These are phyloP conservation scores for Enteromius mattozi DNA, from an alignment of 2,797 vertebrate genomes.

Conservation along the genomic window DNA sequence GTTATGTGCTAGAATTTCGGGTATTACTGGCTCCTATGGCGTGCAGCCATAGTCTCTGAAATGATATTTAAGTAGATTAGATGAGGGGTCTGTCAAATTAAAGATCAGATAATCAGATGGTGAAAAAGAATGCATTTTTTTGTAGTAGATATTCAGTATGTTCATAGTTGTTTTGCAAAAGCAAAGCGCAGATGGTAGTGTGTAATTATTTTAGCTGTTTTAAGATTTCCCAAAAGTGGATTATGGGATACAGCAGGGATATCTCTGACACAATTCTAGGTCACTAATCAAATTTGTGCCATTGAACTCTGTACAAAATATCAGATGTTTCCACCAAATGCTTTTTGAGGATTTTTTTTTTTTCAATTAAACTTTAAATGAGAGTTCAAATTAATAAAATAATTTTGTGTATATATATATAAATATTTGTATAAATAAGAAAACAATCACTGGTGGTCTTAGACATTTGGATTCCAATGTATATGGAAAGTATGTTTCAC, in stretches of 20 bases:
- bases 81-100: not conserved
- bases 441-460: not conserved
- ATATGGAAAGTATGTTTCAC: not conserved
- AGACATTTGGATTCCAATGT: too few species aligned
- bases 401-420: too few species aligned
- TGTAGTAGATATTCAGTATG: not conserved
- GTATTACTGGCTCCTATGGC: not conserved
- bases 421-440: too few species aligned
- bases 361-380: too few species aligned
- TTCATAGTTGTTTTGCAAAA: not conserved
- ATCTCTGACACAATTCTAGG: constrained; percentile 16
- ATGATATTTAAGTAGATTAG: not conserved
- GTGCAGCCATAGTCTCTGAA: not conserved
- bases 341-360: not conserved
- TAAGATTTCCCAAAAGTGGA: not conserved
- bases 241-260: constrained; percentile 14
- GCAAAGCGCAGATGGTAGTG: constrained; percentile 2
- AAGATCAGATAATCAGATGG: too few species aligned
- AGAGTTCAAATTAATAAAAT: too few species aligned
- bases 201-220: constrained; percentile 15
- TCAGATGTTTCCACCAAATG: not conserved
- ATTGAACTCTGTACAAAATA: not conserved
- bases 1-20: not conserved
- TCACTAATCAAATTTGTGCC: not conserved
- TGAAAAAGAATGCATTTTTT: not conserved